Evolutionary conservation across 2,888 invertebrate genomes (phyloP).

Genomic region (Mythimna lalbum): DNA sequence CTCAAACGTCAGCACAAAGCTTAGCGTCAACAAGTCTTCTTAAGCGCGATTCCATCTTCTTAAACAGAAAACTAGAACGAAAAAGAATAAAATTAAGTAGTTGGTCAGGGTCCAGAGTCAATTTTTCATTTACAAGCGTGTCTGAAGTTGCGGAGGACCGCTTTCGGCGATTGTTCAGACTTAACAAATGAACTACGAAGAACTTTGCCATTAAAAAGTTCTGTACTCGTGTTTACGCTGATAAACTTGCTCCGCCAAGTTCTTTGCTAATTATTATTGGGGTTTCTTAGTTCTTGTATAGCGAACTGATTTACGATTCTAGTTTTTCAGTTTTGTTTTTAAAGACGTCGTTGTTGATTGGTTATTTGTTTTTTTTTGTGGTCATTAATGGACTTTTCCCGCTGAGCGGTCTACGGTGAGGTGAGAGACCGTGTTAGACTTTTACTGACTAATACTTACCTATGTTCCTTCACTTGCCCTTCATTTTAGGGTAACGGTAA

Average conservation of each 20-base stretch:
- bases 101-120: conserved; percentile 31
- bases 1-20: conserved; percentile 1
- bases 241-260: conserved; percentile 59
- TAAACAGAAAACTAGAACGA: conserved; percentile 15
- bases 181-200: conserved; percentile 66
- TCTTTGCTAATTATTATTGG: conserved; percentile 59
- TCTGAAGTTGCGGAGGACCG: conserved; percentile 56
- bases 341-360: background rate
- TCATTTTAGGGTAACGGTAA: too few relatives aligned
- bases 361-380: background rate
- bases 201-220: conserved; percentile 73
- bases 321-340: conserved; percentile 4
- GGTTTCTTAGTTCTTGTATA: conserved; percentile 31
- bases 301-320: conserved; percentile 32
- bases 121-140: conserved; percentile 53
- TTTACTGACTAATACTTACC: too few relatives aligned
- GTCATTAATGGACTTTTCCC: too few relatives aligned
- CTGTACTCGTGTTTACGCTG: conserved; percentile 57
- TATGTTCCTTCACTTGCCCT: too few relatives aligned
- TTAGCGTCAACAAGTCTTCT: background rate
- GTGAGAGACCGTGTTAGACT: too few relatives aligned
- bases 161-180: conserved; percentile 66
- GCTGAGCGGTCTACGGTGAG: too few relatives aligned
- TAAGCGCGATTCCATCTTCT: background rate
- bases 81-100: conserved; percentile 23